Evolutionary conservation across 2,888 invertebrate species (phyloP).

Genomic region (Boloria selene): DNA sequence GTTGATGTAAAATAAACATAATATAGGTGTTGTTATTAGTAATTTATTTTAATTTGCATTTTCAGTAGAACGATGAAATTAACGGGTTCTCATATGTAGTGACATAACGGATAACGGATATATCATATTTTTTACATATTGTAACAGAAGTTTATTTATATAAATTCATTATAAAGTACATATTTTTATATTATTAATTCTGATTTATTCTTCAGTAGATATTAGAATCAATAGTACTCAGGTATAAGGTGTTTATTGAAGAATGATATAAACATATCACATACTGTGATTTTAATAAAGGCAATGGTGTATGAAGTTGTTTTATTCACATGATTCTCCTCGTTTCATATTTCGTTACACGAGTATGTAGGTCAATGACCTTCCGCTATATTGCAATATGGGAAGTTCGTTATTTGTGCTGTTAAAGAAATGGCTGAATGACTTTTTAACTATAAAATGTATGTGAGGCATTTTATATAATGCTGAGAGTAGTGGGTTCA

Average conservation of each 20-base stretch:
- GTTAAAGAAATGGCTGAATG: not conserved
- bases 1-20: too few species aligned
- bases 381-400: not conserved
- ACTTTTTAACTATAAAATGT: not conserved
- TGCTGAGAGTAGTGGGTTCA: not conserved
- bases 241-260: constrained; percentile 20
- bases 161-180: not conserved
- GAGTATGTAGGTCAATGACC: constrained; percentile 2
- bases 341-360: too few species aligned
- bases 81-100: too few species aligned
- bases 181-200: constrained; percentile 3
- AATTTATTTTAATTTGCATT: too few species aligned
- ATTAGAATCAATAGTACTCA: too few species aligned
- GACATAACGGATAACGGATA: too few species aligned
- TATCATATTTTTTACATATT: too few species aligned
- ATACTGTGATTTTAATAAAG: constrained; percentile 27
- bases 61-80: too few species aligned
- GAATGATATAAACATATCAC: constrained; percentile 20
- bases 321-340: constrained; percentile 14
- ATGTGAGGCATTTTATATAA: not conserved
- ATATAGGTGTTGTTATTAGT: too few species aligned
- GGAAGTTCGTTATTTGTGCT: not conserved
- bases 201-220: constrained; percentile 16
- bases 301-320: constrained; percentile 16
- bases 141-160: too few species aligned